Evolutionary conservation across 2,113 vertebrate genomes (phyloP).

Genomic region (Spilogale gracilis): DNA sequence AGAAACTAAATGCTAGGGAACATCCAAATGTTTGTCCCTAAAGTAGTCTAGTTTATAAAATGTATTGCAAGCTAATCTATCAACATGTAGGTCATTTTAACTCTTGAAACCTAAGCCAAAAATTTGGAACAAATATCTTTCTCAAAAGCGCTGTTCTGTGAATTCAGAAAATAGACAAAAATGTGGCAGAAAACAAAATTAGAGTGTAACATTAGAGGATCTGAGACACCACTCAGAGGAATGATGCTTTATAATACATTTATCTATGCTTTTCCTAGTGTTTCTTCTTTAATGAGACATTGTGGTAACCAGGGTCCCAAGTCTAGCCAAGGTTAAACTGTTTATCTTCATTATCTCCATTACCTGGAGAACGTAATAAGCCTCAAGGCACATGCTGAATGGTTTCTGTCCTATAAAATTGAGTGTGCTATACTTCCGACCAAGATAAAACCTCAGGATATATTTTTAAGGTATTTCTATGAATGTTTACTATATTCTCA

Average conservation of each 20-base stretch:
- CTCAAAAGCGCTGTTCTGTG: neutral
- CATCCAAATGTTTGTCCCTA: neutral
- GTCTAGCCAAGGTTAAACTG: conserved; percentile 57
- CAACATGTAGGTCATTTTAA: neutral
- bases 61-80: neutral
- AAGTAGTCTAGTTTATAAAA: neutral
- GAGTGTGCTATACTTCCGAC: neutral
- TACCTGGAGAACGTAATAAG: conserved; percentile 19
- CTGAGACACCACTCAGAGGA: neutral
- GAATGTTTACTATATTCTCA: neutral
- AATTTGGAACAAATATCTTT: neutral
- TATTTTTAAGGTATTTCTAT: conserved; percentile 33
- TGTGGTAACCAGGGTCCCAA: neutral
- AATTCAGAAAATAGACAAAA: neutral
- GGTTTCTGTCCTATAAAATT: conserved; percentile 44
- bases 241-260: neutral
- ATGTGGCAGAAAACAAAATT: neutral
- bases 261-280: neutral
- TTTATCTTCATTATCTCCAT: conserved; percentile 70
- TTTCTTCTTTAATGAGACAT: conserved; percentile 60
- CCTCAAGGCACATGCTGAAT: neutral
- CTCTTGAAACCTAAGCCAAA: neutral
- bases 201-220: neutral
- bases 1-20: neutral
- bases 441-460: conserved; percentile 36